These are phyloP conservation scores for Petrocephalus zakoni DNA, from an alignment of 2,113 vertebrate genomes.

Conservation along the genomic window DNA sequence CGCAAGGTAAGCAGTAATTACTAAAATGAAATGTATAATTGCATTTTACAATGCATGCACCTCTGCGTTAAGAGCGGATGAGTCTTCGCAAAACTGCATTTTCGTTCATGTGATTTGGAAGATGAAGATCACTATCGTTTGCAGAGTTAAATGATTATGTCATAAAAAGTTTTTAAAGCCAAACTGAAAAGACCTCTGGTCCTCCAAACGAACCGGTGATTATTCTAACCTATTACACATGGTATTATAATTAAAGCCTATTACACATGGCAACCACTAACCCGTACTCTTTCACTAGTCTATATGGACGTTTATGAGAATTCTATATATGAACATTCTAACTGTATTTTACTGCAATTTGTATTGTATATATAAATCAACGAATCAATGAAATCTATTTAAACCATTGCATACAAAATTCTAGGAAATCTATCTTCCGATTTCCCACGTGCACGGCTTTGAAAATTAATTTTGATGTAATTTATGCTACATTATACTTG, in stretches of 20 bases:
- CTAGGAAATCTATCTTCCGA: background rate
- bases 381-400: background rate
- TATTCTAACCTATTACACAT: background rate
- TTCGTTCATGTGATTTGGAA: background rate
- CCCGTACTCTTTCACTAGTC: background rate
- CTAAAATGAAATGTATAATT: background rate
- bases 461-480: background rate
- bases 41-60: background rate
- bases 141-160: background rate
- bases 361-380: background rate
- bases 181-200: background rate
- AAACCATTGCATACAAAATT: background rate
- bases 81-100: background rate
- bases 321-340: too few relatives aligned
- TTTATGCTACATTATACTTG: background rate
- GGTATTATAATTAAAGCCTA: background rate
- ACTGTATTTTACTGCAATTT: background rate
- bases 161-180: background rate
- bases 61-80: background rate
- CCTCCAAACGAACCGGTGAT: background rate
- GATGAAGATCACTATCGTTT: background rate
- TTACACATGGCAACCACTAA: background rate
- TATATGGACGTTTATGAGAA: background rate
- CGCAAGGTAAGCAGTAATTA: slow-evolving; percentile 20
- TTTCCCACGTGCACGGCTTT: background rate